A percentile compares a stretch with the other conserved stretches of the same genome.
phyloP scores from a whole-genome alignment of 2,113 vertebrate genomes.

The Podarcis muralis region DNA sequence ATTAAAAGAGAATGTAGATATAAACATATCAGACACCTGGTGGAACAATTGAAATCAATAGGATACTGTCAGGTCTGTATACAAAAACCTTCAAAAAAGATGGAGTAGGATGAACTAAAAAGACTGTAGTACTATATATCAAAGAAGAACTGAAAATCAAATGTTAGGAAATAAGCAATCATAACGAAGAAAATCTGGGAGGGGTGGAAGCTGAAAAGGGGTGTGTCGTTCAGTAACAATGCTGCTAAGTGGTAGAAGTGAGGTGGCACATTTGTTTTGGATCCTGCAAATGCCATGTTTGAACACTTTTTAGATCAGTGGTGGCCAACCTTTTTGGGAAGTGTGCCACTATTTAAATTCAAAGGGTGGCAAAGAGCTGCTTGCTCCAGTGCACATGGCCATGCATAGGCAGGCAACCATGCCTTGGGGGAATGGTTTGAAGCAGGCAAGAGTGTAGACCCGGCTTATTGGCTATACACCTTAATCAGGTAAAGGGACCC shows the following conservation, averaged over 20 bases:
- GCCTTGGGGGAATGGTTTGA: not conserved
- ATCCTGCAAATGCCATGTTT: not conserved
- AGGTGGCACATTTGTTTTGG: not conserved
- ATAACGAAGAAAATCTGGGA: not conserved
- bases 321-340: not conserved
- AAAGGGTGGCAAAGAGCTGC: too few relatives aligned
- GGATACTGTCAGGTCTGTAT: slow-evolving; percentile 7
- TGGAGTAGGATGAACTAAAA: not conserved
- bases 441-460: not conserved
- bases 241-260: not conserved
- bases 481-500: too few relatives aligned
- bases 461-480: not conserved
- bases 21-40: slow-evolving; percentile 13
- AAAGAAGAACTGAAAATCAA: not conserved
- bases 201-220: not conserved
- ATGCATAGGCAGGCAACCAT: too few relatives aligned
- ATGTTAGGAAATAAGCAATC: not conserved
- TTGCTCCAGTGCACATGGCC: not conserved
- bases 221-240: not conserved
- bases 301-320: not conserved
- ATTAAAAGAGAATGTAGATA: slow-evolving; percentile 8
- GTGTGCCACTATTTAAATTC: not conserved
- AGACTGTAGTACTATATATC: not conserved
- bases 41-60: slow-evolving; percentile 14
- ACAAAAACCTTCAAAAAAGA: not conserved